A percentile compares a stretch with the other conserved stretches of the same genome.
phyloP scores from a whole-genome alignment of 2,888 invertebrate genomes.

The Oxyscelio sp. region DNA sequence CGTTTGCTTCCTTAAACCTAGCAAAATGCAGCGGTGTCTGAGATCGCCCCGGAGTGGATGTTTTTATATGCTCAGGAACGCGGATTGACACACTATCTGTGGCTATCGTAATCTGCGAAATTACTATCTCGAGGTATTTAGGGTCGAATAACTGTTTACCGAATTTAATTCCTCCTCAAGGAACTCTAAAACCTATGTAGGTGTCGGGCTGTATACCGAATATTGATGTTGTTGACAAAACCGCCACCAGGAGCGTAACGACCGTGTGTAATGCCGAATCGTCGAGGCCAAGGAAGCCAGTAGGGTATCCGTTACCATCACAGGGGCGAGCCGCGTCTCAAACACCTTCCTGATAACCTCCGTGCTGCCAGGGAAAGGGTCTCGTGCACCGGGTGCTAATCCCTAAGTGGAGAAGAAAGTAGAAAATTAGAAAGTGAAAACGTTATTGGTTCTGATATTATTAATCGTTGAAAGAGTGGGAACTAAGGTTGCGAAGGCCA shows the following conservation, averaged over 20 bases:
- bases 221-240: constrained; percentile 26
- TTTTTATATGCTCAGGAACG: constrained; percentile 23
- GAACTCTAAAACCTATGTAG: constrained; percentile 37
- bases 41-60: constrained; percentile 3
- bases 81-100: constrained; percentile 40
- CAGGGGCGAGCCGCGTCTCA: neutral
- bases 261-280: constrained; percentile 51
- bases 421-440: neutral
- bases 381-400: neutral
- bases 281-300: constrained; percentile 66
- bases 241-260: constrained; percentile 49
- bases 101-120: constrained; percentile 41
- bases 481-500: constrained; percentile 15
- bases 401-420: constrained; percentile 6
- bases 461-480: neutral
- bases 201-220: constrained; percentile 11
- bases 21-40: constrained; percentile 47
- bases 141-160: neutral
- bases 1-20: constrained; percentile 5
- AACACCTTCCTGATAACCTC: constrained; percentile 14
- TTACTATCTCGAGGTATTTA: constrained; percentile 1
- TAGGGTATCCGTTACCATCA: neutral
- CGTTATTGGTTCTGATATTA: neutral
- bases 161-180: constrained; percentile 6
- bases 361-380: too few relatives aligned